Evolutionary conservation across 2,113 vertebrate species (phyloP), one percentile per base, ranked within the genome.

Genomic region (Pundamilia nyererei): DNA sequence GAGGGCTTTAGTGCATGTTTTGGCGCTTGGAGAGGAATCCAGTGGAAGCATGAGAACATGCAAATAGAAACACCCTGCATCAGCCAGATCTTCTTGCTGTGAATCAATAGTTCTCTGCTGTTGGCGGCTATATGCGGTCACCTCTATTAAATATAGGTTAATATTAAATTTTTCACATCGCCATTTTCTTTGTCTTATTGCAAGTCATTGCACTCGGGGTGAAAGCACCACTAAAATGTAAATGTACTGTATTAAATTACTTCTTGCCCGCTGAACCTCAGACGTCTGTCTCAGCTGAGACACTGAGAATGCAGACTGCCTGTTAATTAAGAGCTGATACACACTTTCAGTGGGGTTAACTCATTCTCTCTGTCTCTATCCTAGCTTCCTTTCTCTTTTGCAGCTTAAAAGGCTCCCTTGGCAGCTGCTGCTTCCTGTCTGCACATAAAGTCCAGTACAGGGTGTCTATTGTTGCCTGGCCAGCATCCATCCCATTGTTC

Each of bases 251-350:
- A 90, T 92, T 88, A 68, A 91, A 90, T 91, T 11, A 86, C 90
- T 42, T 65, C 75, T 86, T 42, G 80, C 80, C 60, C 35, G 31
- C 45, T 14, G 49, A 83, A 65, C 38, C 56, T 87, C 84, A 87
- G 82, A 88, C 21, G 47, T 82, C 87, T 55, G 70, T 75, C 82
- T 87, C 21, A 15, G n/a, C 54, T 9, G 33, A 54, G 80, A 85
- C 83, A 80, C 40, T 29, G 86, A 70, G 58, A 70, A 90, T 45
- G 84, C 75, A 62, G 77, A 87, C 83, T 85, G 89, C 88, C 83
- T 85, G 89, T 83, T 92, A 91, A 87, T 92, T 88, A 91, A 90
- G 84, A 31, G 49, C 77, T 84, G 86, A 92, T 72, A 83, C 24
- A 85, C 26, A 83, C 47, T 91, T 92, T 82, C 80, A 82, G 58